Conservation (phyloP, 2,888 invertebrate species). For the Trichogramma dendrolimi region DNA sequence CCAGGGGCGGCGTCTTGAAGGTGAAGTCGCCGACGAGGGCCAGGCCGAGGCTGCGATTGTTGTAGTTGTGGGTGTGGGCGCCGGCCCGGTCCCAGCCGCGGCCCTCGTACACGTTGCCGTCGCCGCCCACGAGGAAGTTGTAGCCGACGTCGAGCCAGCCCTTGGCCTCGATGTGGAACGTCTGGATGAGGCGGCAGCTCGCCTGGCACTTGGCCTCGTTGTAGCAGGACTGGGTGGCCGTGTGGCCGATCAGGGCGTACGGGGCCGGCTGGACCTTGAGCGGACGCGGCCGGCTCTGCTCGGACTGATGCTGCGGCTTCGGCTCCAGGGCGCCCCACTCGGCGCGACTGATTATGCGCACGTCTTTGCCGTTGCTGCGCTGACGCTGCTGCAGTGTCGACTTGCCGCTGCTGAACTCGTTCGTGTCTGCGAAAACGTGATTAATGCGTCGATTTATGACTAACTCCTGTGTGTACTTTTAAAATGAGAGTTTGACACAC, state of each 20-base stretch:
- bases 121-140: constrained; percentile 75
- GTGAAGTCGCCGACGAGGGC: constrained; percentile 72
- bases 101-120: constrained; percentile 70
- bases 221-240: constrained; percentile 45
- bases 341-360: constrained; percentile 56
- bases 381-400: too few species aligned
- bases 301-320: constrained; percentile 53
- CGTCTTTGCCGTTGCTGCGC: constrained; percentile 2
- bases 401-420: background rate
- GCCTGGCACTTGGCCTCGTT: constrained; percentile 38
- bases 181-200: constrained; percentile 40
- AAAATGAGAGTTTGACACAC: too few species aligned
- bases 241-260: constrained; percentile 44
- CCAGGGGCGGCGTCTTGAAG: constrained; percentile 41
- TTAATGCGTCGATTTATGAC: too few species aligned
- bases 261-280: constrained; percentile 41
- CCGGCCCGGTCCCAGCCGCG: constrained; percentile 72
- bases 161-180: constrained; percentile 62
- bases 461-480: too few species aligned
- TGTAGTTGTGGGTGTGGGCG: constrained; percentile 67
- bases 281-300: constrained; percentile 13
- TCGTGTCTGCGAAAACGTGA: too few species aligned
- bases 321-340: constrained; percentile 69
- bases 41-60: constrained; percentile 65
- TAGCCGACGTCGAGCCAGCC: constrained; percentile 57